phyloP scores from a whole-genome alignment of 2,797 vertebrate genomes.

The Chelon auratus region DNA sequence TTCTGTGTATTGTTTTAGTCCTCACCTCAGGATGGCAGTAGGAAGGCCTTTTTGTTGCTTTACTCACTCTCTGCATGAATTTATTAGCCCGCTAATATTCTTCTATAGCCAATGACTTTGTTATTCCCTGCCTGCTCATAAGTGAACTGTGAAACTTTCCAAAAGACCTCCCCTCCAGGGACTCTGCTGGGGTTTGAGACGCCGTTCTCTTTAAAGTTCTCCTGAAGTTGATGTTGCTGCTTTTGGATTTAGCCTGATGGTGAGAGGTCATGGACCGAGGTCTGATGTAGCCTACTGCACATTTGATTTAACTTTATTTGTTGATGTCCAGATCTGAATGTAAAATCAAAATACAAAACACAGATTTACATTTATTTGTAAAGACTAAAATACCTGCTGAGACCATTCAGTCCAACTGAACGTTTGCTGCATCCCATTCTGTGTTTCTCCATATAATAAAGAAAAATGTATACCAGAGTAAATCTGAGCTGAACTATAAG shows the following conservation, averaged over 20 bases:
- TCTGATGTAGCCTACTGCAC: conserved; percentile 64
- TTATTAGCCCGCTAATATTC: conserved; percentile 57
- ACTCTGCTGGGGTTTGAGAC: background rate
- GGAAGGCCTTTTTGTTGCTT: conserved; percentile 54
- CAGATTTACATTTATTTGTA: too few relatives aligned
- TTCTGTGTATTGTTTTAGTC: too few relatives aligned
- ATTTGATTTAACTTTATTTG: conserved; percentile 38
- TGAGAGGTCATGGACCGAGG: conserved; percentile 26
- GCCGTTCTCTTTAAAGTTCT: background rate
- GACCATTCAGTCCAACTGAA: too few relatives aligned
- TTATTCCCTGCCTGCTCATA: conserved; percentile 71
- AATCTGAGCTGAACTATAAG: background rate
- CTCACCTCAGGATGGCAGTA: conserved; percentile 15
- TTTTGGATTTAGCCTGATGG: conserved; percentile 11
- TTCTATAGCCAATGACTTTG: conserved; percentile 4
- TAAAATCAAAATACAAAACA: conserved; percentile 54
- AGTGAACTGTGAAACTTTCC: conserved; percentile 71
- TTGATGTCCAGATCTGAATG: conserved; percentile 78
- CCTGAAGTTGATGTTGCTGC: conserved; percentile 7
- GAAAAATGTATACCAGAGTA: background rate
- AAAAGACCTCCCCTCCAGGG: background rate
- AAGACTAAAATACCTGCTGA: too few relatives aligned
- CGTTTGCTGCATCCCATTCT: too few relatives aligned
- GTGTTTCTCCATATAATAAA: background rate
- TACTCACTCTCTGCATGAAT: conserved; percentile 83